phyloP scores from a whole-genome alignment of 2,888 invertebrate genomes.

The Eudasyphora cyanicolor region DNA sequence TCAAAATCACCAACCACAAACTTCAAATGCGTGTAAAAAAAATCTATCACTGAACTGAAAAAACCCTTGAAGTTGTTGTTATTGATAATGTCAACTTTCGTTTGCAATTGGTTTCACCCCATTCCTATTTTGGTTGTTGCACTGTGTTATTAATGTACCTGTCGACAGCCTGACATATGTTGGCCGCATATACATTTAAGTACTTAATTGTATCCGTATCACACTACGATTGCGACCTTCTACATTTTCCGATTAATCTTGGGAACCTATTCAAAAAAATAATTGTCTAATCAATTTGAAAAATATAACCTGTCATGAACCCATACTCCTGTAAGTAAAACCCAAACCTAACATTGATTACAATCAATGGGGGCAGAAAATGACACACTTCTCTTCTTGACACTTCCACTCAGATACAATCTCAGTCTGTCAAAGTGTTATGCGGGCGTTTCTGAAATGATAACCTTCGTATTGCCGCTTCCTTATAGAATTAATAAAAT shows the following conservation, averaged over 20 bases:
- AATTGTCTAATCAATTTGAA: not conserved
- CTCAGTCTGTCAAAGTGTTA: not conserved
- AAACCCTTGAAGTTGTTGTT: too few species aligned
- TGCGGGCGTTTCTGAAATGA: not conserved
- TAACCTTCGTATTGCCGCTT: not conserved
- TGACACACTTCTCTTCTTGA: not conserved
- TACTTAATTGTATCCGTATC: not conserved
- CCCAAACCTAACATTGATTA: not conserved
- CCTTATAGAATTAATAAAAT: not conserved
- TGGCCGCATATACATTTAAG: not conserved
- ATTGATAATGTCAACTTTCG: too few species aligned
- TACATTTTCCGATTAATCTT: not conserved
- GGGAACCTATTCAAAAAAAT: not conserved
- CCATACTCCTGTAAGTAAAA: not conserved
- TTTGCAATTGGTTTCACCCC: too few species aligned
- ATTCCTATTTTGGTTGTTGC: too few species aligned
- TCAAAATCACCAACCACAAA: too few species aligned
- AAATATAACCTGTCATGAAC: not conserved
- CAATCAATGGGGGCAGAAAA: not conserved
- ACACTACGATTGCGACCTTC: not conserved
- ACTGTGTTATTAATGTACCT: too few species aligned
- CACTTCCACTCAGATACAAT: not conserved
- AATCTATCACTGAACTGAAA: too few species aligned
- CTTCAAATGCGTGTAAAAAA: too few species aligned
- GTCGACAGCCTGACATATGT: too few species aligned